Base-by-base conservation (phyloP, 1,140 invertebrate genomes). In the Pseudobourletiella spinata region DNA sequence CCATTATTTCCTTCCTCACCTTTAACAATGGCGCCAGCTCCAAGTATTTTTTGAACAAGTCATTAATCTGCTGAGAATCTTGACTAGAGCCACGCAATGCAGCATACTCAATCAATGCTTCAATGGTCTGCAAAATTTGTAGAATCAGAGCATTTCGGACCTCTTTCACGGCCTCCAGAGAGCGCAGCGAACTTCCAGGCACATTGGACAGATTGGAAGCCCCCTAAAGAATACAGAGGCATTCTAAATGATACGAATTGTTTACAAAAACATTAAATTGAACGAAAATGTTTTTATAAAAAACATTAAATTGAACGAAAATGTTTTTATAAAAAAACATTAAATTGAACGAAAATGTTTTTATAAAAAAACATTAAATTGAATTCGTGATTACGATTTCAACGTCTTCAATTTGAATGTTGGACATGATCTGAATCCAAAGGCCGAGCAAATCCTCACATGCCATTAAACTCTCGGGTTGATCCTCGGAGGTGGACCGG, bases 41-140 rank as follows among this genome's bases (percentile, higher is more conserved):
- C 24, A 22, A n/a, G 18, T 30, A 42, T 48, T 58, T 68, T 3
- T 20, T 46, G 46, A 64, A 68, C 2, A 68, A 20, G 4, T 29
- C 32, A n/a, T 32, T 24, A n/a, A 64, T 30, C n/a, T 25, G 3
- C 28, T 32, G 15, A 0, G 46, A 24, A 32, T 57, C 42, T 15
- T 20, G 11, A 2, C 14, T 2, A 20, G 32, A 28, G 22, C 44
- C 35, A 3, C 26, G 24, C 11, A 59, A 28, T 11, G 35, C 25
- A 24, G 61, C 25, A 26, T 62, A 61, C 24, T 68, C 67, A 1
- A 68, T 46, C 1, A 60, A 16, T 6, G 67, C 60, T 54, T 68
- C 67, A n/a, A 65, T 52, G 3, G 55, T 43, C 59, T 68, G 63
- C 57, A 68, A 35, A 18, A 60, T 25, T 43, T 65, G 59, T 18